Evolutionary conservation across 2,888 invertebrate species (phyloP).

Genomic region (Callinectes sapidus): DNA sequence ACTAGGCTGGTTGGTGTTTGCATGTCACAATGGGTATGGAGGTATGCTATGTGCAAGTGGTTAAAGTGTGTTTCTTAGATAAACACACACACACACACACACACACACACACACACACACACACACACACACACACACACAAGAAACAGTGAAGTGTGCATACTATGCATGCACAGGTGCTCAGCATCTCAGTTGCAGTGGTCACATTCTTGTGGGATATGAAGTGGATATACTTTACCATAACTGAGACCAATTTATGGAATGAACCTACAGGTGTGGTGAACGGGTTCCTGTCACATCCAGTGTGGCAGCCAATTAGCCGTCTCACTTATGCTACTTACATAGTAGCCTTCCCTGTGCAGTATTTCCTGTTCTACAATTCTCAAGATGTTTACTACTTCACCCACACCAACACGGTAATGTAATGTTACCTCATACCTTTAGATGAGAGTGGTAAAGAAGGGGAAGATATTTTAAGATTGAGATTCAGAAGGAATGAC

Average conservation of each 20-base stretch:
- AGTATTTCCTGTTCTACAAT: not conserved
- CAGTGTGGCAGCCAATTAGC: not conserved
- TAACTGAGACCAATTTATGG: not conserved
- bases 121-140: too few species aligned
- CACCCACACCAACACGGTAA: not conserved
- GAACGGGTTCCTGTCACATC: not conserved
- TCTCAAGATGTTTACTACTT: not conserved
- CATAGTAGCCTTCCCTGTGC: not conserved
- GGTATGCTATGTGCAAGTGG: slow-evolving; percentile 5
- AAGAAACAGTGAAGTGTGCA: too few species aligned
- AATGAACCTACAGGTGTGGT: not conserved
- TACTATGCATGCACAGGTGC: too few species aligned
- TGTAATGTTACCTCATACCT: not conserved
- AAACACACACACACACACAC: too few species aligned
- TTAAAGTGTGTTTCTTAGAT: not conserved
- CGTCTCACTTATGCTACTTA: slow-evolving; percentile 5
- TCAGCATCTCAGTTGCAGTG: not conserved
- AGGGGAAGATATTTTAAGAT: too few species aligned
- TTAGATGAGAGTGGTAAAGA: too few species aligned
- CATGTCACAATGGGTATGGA: slow-evolving; percentile 57
- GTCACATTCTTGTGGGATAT: not conserved
- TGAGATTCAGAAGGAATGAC: too few species aligned
- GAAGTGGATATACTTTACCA: too few species aligned
- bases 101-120: too few species aligned
- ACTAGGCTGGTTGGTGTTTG: slow-evolving; percentile 53